Conservation (phyloP, 2,113 vertebrate genomes). For the Acanthochromis polyacanthus region DNA sequence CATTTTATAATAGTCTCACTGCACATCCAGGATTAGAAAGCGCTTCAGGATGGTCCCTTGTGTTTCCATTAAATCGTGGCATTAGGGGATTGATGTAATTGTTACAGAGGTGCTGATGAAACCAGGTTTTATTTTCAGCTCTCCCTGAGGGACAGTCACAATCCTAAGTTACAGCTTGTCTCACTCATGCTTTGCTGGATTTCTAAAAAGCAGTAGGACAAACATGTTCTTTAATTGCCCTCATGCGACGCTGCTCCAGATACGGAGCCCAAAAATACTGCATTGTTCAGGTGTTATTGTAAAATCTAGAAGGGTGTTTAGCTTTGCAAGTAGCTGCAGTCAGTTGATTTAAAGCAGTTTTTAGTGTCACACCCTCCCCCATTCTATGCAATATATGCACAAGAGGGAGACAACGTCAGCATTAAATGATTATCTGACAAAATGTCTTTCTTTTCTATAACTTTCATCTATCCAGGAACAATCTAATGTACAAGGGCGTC, state of each 20-base stretch:
- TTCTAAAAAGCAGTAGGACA: neutral
- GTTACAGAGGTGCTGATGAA: constrained; percentile 76
- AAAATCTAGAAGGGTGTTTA: neutral
- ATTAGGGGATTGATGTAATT: constrained; percentile 80
- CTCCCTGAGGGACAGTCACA: constrained; percentile 49
- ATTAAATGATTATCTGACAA: too few relatives aligned
- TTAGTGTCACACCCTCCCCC: neutral
- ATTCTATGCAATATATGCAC: neutral
- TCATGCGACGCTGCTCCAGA: neutral
- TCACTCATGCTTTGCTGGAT: neutral
- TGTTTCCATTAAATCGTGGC: constrained; percentile 74
- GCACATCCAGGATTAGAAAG: constrained; percentile 63
- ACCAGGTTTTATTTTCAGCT: constrained; percentile 71
- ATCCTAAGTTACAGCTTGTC: constrained; percentile 9
- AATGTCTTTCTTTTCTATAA: too few relatives aligned
- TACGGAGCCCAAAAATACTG: neutral
- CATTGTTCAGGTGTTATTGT: neutral
- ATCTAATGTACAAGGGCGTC: too few relatives aligned
- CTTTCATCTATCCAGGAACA: too few relatives aligned
- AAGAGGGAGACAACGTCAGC: too few relatives aligned
- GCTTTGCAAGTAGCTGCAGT: neutral
- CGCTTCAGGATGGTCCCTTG: constrained; percentile 63
- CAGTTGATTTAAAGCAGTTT: neutral
- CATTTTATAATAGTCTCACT: constrained; percentile 27
- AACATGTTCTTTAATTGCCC: neutral